These are phyloP conservation scores for Thamnophis elegans DNA, from an alignment of 2,797 vertebrate genomes.

Conservation along the genomic window DNA sequence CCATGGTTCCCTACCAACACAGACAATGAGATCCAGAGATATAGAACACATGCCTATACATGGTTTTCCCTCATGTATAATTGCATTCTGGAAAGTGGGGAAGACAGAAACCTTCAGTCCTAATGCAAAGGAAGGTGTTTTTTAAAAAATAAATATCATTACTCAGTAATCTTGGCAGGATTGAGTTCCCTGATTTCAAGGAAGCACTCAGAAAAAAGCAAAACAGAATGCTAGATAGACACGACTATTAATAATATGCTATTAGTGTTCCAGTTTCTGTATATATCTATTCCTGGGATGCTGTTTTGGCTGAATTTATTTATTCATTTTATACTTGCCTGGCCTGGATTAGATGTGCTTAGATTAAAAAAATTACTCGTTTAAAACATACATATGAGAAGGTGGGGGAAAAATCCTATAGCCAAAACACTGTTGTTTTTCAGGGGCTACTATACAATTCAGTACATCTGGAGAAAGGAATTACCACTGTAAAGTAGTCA, in stretches of 20 bases:
- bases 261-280: neutral
- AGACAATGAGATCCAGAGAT: neutral
- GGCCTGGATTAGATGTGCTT: constrained; percentile 5
- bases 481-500: neutral
- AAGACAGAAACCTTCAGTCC: neutral
- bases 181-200: neutral
- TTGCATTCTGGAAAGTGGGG: neutral
- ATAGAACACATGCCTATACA: neutral
- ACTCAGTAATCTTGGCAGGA: neutral
- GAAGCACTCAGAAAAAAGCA: neutral
- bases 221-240: neutral
- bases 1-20: neutral
- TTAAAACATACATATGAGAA: neutral
- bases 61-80: neutral
- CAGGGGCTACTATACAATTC: neutral
- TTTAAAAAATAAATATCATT: neutral
- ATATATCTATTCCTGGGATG: neutral
- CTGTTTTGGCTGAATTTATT: neutral
- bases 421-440: neutral
- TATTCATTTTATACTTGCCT: constrained; percentile 20
- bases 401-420: neutral
- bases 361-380: neutral
- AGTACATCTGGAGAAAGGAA: neutral
- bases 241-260: neutral
- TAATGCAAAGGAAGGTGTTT: neutral